Base-by-base conservation (phyloP, 2,113 vertebrate species). In the Triplophysa rosa region DNA sequence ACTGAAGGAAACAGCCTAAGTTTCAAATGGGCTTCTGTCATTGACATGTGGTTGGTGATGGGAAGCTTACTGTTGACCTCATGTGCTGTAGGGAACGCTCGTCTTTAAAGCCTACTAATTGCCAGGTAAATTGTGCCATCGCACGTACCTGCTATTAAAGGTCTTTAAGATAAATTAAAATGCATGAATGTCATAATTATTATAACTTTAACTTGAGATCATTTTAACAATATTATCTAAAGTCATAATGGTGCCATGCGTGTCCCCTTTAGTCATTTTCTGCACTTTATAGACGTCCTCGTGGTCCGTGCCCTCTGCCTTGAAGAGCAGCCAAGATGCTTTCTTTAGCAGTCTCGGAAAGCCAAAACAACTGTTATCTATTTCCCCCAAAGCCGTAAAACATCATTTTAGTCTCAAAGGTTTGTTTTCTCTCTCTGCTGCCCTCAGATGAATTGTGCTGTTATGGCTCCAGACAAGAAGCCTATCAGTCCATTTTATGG, bases 381-480 rank as follows among this genome's bases (percentile, higher is more conserved):
- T 80, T 86, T 69, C 64, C 77, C 86, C 74, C 61, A 16, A 19
- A 78, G 79, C 82, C 81, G 86, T 92, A 90, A 92, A 92, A 85
- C 69, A 26, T 77, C 26, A 23, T 33, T 29, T 29, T 40, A 9
- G 87, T 88, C 80, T 91, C 89, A 90, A 90, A 90, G 88, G 89
- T 91, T 89, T 61, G 77, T 84, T 83, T 88, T 82, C 76, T 67
- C 47, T 73, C 40, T 56, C 52, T 11, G 78, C 76, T 80, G 82
- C 85, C 84, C 77, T 77, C 17, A 26, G 64, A 49, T 80, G 71
- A 84, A 75, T 83, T 84, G 85, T 87, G 84, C 67, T 87, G 71
- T 76, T 74, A 77, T 86, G 87, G 78, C 77, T 73, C 49, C 63
- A 68, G 83, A 71, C 79, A 65, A 65, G 65, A 13, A 61, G 65